phyloP scores from a whole-genome alignment of 2,113 vertebrate species.

The Cebidichthys violaceus region DNA sequence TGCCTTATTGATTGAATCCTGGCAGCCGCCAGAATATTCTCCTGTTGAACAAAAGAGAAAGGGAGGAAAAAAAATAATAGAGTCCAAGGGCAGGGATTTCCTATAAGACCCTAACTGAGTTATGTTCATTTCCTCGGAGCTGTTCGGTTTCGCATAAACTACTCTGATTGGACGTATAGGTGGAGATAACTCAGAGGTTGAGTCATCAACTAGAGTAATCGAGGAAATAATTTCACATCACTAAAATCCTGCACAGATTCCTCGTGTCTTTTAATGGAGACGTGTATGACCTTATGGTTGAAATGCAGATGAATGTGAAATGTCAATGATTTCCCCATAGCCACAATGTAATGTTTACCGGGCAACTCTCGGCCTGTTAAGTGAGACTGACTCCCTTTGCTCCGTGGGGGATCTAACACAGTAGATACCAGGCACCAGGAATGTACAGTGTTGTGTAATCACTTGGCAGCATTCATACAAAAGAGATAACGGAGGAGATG shows the following conservation, averaged over 20 bases:
- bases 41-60: constrained; percentile 33
- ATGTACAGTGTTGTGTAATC: constrained; percentile 71
- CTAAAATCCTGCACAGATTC: not conserved
- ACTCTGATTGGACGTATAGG: constrained; percentile 22
- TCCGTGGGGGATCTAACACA: constrained; percentile 68
- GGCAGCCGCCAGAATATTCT: constrained; percentile 30
- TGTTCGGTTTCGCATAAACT: not conserved
- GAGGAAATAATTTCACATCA: not conserved
- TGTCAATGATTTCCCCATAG: constrained; percentile 60
- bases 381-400: constrained; percentile 65
- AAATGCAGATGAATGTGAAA: constrained; percentile 28
- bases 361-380: constrained; percentile 24
- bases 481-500: constrained; percentile 34
- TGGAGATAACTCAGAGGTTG: constrained; percentile 9
- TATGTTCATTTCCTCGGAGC: constrained; percentile 28
- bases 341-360: constrained; percentile 41
- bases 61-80: not conserved
- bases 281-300: not conserved
- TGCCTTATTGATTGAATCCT: constrained; percentile 11
- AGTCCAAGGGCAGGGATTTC: constrained; percentile 6
- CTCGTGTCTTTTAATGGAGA: constrained; percentile 11
- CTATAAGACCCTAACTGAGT: constrained; percentile 27
- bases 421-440: constrained; percentile 80
- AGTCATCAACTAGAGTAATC: constrained; percentile 25
- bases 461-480: constrained; percentile 47